A percentile compares a stretch with the other conserved stretches of the same genome.
These are phyloP conservation scores for Cliona cf. orientalis DNA, from an alignment of 37 sponge, comb jelly and placozoan genomes.

Conservation along the genomic window DNA sequence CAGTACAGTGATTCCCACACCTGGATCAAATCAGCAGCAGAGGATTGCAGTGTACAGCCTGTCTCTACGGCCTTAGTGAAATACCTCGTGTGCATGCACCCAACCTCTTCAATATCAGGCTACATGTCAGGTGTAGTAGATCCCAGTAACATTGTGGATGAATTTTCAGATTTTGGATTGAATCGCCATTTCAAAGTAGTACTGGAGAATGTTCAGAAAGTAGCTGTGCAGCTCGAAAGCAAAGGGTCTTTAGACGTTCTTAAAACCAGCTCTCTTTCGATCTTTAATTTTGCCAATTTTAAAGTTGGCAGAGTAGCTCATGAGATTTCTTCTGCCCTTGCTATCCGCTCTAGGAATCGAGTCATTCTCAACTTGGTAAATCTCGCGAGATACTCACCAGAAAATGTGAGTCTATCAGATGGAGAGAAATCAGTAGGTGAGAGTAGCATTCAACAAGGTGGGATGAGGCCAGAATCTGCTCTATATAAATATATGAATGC, in stretches of 20 bases:
- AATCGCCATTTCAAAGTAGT: not conserved
- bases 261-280: not conserved
- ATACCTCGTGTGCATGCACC: no score
- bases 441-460: not conserved
- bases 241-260: not conserved
- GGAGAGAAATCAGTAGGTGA: not conserved
- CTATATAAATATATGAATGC: not conserved
- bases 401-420: not conserved
- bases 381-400: not conserved
- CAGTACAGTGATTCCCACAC: no score
- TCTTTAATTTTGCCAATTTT: slow-evolving; percentile 13
- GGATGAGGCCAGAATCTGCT: not conserved
- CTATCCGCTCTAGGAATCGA: not conserved
- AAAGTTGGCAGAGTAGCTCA: not conserved
- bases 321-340: not conserved
- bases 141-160: not conserved
- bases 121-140: no score
- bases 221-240: no score
- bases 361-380: not conserved
- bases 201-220: not conserved
- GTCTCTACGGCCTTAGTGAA: no score
- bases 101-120: no score
- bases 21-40: no score
- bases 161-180: not conserved
- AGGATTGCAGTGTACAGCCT: no score